These are phyloP conservation scores for Neodiprion virginianus DNA, from an alignment of 1,140 invertebrate genomes.

Conservation along the genomic window DNA sequence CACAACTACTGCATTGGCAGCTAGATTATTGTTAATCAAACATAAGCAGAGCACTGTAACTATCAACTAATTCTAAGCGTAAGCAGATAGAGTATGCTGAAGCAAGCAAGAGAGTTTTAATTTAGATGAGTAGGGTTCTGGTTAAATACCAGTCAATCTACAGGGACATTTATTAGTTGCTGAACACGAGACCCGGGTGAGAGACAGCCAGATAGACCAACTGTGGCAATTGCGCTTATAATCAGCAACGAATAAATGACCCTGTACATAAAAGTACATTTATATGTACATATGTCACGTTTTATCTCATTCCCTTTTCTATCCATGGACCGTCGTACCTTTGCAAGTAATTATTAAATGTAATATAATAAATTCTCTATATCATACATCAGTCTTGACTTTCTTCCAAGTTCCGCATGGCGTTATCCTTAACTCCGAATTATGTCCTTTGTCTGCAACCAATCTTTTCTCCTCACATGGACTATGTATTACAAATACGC, in stretches of 20 bases:
- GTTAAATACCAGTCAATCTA: constrained; percentile 9
- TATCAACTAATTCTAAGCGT: constrained; percentile 16
- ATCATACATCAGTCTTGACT: constrained; percentile 3
- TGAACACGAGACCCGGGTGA: no score
- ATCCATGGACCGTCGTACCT: constrained; percentile 24
- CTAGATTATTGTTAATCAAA: constrained; percentile 48
- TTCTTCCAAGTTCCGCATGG: not conserved
- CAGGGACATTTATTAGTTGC: no score
- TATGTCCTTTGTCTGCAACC: not conserved
- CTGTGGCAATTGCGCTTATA: not conserved
- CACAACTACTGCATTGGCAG: constrained; percentile 57
- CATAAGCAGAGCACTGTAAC: constrained; percentile 10
- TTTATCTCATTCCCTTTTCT: constrained; percentile 41
- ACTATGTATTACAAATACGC: not conserved
- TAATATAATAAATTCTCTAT: not conserved
- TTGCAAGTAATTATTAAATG: not conserved
- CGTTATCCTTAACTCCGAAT: not conserved
- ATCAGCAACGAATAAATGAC: not conserved
- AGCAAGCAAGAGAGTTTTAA: constrained; percentile 48
- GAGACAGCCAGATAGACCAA: no score
- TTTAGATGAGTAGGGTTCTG: constrained; percentile 35
- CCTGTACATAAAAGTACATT: constrained; percentile 23
- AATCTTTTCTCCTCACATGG: not conserved
- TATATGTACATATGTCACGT: constrained; percentile 27
- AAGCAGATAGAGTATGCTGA: constrained; percentile 33